Conservation (phyloP, 2,113 vertebrate species). For the Henicopernis longicauda region DNA sequence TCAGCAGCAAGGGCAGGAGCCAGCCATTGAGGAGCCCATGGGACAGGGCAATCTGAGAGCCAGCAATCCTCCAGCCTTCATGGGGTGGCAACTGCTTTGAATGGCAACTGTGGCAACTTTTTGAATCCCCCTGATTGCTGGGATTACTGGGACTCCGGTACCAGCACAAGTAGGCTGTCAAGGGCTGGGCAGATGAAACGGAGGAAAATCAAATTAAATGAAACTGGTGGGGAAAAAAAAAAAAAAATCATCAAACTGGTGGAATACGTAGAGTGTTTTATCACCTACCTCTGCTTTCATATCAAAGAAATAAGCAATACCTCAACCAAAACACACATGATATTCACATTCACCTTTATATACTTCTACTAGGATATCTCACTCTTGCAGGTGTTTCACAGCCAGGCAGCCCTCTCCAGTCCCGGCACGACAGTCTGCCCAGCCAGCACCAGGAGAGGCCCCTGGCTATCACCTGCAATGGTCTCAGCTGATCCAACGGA, state of each 20-base stretch:
- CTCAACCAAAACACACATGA: not conserved
- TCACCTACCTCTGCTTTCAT: not conserved
- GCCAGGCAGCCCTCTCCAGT: not conserved
- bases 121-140: not conserved
- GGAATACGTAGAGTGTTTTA: not conserved
- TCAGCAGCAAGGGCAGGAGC: not conserved
- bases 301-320: not conserved
- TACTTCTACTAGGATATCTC: not conserved
- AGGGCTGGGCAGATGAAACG: not conserved
- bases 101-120: not conserved
- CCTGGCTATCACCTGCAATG: not conserved
- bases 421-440: accelerated
- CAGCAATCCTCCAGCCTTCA: not conserved
- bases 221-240: not conserved
- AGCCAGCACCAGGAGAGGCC: not conserved
- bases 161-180: not conserved
- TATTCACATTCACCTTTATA: not conserved
- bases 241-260: not conserved
- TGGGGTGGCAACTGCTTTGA: not conserved
- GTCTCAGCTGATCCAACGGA: not conserved
- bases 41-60: not conserved
- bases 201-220: not conserved
- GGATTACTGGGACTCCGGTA: not conserved
- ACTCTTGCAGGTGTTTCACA: not conserved
- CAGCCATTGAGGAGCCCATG: not conserved